A percentile compares a stretch with the other conserved stretches of the same genome.
Conservation (phyloP, 2,113 vertebrate genomes). For the Apteryx mantelli region DNA sequence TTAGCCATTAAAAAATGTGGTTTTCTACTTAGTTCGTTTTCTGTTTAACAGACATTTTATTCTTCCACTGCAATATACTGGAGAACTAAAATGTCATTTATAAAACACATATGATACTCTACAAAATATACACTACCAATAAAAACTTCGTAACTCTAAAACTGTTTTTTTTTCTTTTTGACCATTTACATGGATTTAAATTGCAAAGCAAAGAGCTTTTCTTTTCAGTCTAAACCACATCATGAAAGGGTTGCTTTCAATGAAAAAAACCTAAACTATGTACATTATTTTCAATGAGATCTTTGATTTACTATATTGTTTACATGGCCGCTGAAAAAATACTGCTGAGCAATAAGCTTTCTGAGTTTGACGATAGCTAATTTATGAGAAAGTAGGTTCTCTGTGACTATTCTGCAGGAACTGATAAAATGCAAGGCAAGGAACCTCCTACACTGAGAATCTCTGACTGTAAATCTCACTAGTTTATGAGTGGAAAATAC, state of each 20-base stretch:
- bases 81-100: not conserved
- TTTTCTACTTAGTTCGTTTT: constrained; percentile 32
- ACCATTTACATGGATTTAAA: not conserved
- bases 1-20: constrained; percentile 51
- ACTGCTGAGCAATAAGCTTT: not conserved
- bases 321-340: not conserved
- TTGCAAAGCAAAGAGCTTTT: not conserved
- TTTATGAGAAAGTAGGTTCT: not conserved
- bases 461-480: not conserved
- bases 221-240: not conserved
- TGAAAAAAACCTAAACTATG: not conserved
- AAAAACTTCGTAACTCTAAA: not conserved
- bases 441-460: not conserved
- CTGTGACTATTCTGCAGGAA: not conserved
- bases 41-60: constrained; percentile 11
- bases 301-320: not conserved
- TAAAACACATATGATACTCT: not conserved
- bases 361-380: not conserved
- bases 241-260: not conserved
- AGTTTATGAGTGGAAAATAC: not conserved
- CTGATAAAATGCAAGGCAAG: not conserved
- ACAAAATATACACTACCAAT: not conserved
- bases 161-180: not conserved
- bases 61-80: not conserved
- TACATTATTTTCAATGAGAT: not conserved